Evolutionary conservation across 2,113 vertebrate genomes (phyloP), one percentile per base, ranked within the genome.

Genomic region (Meriones unguiculatus): DNA sequence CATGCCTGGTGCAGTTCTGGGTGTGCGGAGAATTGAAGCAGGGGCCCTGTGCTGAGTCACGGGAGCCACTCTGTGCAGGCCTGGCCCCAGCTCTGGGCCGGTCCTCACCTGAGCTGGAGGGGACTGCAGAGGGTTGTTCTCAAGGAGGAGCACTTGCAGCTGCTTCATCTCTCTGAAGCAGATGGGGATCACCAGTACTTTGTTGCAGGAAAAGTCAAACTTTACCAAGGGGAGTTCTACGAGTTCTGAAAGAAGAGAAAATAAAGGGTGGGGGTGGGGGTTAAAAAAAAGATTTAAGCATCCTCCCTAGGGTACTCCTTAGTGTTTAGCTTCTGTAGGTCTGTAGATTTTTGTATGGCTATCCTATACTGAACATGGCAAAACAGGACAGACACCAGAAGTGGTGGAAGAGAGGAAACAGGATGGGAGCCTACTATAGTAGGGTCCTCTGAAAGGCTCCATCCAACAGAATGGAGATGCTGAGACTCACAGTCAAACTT

Each of bases 151-250:
- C 24, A 99, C 98, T 98, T 99, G 99, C 18, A 99, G 99, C 35
- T 99, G 99, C 90, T 97, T 98, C 99, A 99, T 99, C 90, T 99
- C 99, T 98, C 99, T 99, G 98, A 99, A 99, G 97, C 99, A 99
- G 96, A 99, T 98, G 7, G 99, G 99, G 98, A 99, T 99, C 97
- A 99, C 99, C 15, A 99, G 99, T 94, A 99, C 99, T 98, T 99
- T 99, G 99, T 99, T 99, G 98, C 99, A 99, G 98, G 99, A 99
- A 98, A 99, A 99, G 98, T 99, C 99, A 38, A 99, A 99, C 98
- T 99, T 99, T 87, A 99, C 99, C 99, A 99, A 98, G 85, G 99
- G 99, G 96, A 99, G 99, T 54, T 99, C 99, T 75, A 99, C 99
- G 97, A 99, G 98, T 97, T 99, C 99, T 99, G 98, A 94, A 98